Evolutionary conservation across 2,113 vertebrate genomes (phyloP).

Genomic region (Mesocricetus auratus): DNA sequence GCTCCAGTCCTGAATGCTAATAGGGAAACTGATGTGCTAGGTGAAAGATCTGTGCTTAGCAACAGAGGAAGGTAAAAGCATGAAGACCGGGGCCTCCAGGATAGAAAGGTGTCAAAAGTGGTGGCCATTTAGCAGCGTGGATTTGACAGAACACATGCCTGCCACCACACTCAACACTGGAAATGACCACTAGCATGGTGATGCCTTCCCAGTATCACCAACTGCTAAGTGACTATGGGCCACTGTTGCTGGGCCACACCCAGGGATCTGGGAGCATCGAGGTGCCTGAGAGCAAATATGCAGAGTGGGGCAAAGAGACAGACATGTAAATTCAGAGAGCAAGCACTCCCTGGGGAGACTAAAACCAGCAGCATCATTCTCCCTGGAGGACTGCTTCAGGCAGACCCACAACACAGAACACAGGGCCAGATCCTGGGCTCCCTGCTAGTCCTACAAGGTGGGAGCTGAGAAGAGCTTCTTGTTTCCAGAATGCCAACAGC

Average conservation of each 20-base stretch:
- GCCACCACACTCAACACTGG: constrained; percentile 91
- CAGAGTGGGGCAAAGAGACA: constrained; percentile 95
- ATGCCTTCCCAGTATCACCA: constrained; percentile 94
- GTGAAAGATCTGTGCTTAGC: not conserved
- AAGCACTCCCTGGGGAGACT: constrained; percentile 98
- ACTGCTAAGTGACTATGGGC: constrained; percentile 96
- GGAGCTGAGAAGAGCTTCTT: constrained; percentile 71
- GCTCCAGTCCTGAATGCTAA: not conserved
- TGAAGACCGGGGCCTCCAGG: not conserved
- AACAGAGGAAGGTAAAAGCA: not conserved
- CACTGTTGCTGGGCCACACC: constrained; percentile 95
- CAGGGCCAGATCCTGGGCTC: constrained; percentile 94
- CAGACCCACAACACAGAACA: constrained; percentile 93
- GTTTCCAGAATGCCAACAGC: constrained; percentile 75
- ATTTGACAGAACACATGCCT: constrained; percentile 93
- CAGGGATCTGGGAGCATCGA: constrained; percentile 94
- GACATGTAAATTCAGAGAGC: constrained; percentile 95
- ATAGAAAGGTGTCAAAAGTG: not conserved
- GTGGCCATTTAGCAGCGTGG: constrained; percentile 93
- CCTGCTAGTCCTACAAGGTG: constrained; percentile 28
- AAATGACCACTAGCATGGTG: constrained; percentile 92
- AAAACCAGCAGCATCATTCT: constrained; percentile 95
- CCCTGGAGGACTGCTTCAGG: constrained; percentile 95
- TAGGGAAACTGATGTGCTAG: not conserved
- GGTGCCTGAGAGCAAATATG: constrained; percentile 97